phyloP scores from a whole-genome alignment of 2,888 invertebrate species.

The Cryptocheilus praepositus region DNA sequence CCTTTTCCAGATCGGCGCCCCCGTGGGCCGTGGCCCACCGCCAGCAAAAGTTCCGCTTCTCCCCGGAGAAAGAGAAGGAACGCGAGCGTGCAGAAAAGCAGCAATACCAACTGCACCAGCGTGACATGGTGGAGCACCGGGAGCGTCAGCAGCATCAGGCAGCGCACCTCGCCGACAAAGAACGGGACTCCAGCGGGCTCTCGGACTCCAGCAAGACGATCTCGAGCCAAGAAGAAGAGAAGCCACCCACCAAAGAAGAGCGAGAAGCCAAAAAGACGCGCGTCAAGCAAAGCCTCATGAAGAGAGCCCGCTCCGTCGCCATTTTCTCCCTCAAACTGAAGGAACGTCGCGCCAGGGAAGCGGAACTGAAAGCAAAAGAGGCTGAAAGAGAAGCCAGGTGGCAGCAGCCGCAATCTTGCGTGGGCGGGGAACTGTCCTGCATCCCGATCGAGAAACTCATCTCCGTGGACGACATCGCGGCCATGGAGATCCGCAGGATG shows the following conservation, averaged over 20 bases:
- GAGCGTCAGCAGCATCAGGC: slow-evolving; percentile 50
- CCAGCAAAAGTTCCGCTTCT: slow-evolving; percentile 72
- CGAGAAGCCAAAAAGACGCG: slow-evolving; percentile 82
- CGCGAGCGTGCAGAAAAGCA: slow-evolving; percentile 67
- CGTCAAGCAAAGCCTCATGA: slow-evolving; percentile 86
- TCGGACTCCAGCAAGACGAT: slow-evolving; percentile 78
- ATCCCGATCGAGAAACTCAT: slow-evolving; percentile 88
- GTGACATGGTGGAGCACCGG: slow-evolving; percentile 56
- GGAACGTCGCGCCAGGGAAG: slow-evolving; percentile 86
- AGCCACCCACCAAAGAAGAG: slow-evolving; percentile 75
- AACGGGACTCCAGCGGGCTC: slow-evolving; percentile 66
- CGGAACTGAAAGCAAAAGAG: slow-evolving; percentile 81
- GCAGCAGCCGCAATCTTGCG: slow-evolving; percentile 79
- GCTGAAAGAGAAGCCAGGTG: slow-evolving; percentile 78
- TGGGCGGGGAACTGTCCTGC: slow-evolving; percentile 89
- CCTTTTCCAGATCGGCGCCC: slow-evolving; percentile 76
- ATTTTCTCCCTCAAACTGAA: slow-evolving; percentile 89
- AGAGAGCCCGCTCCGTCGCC: slow-evolving; percentile 89
- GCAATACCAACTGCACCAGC: slow-evolving; percentile 65
- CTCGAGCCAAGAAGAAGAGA: slow-evolving; percentile 77
- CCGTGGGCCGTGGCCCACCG: slow-evolving; percentile 76
- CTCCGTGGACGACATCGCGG: slow-evolving; percentile 76
- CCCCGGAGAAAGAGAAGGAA: slow-evolving; percentile 70
- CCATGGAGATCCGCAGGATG: slow-evolving; percentile 71
- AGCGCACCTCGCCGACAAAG: slow-evolving; percentile 45